Evolutionary conservation across 2,888 invertebrate species (phyloP), one percentile per base, ranked within the genome.

Genomic region (Cheilosia vernalis): DNA sequence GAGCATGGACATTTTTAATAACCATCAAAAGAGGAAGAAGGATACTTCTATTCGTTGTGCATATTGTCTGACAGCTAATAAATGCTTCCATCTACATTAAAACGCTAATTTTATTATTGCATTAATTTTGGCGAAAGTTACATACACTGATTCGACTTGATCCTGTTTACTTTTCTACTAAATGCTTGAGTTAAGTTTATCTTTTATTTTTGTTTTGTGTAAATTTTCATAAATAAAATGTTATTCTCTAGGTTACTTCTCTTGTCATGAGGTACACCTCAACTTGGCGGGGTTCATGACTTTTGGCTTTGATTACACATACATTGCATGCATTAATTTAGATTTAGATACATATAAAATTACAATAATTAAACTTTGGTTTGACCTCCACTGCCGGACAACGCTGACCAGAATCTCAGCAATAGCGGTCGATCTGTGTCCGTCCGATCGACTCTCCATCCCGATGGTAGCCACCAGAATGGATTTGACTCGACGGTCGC

Each of bases 391-490:
- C 63, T 77, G 21, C 87, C 87, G 40, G 89, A 89, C 66, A 89
- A 87, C 17, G 89, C 87, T 6, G 89, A 89, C 90, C 90, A 91
- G 85, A 92, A 90, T 63, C 91, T 89, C 83, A 91, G 67, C 55
- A 92, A 37, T 61, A 92, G 61, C n/a, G 91, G 89, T 24, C 89
- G 89, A 74, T 90, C 89, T 60, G 88, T 88, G 24, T 88, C 87
- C 53, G 89, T 88, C 13, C 89, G 88, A 80, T 92, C 90, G 42
- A 89, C 72, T 37, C 90, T 90, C 91, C 91, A 91, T 6, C 90
- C 89, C 24, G 89, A 85, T 10, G 92, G 92, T 58, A 92, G 58
- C 92, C 92, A 92, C 92, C 92, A 92, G 58, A 90, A 90, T 7
- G 91, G 89, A 49, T 89, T 87, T 30, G 88, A 87, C 10, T 79